Base-by-base conservation (phyloP, 2,888 invertebrate genomes). In the Ichneumoninae sp. region DNA sequence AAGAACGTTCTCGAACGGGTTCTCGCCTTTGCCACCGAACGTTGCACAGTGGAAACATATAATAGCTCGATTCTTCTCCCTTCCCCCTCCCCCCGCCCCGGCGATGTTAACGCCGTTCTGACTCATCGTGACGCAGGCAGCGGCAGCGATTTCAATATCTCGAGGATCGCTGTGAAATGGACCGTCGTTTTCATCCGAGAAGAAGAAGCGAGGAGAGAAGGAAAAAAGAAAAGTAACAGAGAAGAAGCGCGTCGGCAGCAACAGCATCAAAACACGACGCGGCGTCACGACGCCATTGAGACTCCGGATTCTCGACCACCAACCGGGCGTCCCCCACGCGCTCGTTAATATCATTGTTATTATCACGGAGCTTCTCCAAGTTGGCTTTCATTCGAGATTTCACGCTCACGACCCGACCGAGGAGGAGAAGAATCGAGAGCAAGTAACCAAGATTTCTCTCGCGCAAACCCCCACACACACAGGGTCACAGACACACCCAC, bases 81-180 rank as follows among this genome's bases (percentile, higher is more conserved):
- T 76, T 54, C 70, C 65, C 65, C 70, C 78, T 68, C 68, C 63
- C 71, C 54, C 54, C 71, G 44, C 63, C 33, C 33, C 36, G 66
- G 36, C 70, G 78, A 81, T 30, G 69, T 60, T 36, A 8, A 54
- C 63, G 60, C 52, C 57, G 79, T 68, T 69, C 36, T 66, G 75
- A 63, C 74, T 86, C 79, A 86, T 80, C 82, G 76, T 83, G 86
- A 83, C 68, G 54, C 50, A 71, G 69, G 68, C 76, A 68, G 68
- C 33, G 68, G 19, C 60, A 47, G 77, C 70, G 50, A 83, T 73
- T 57, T 50, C 47, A 68, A 74, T 74, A 71, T 66, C 69, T 81
- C 68, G 75, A 83, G 79, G 75, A 81, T 85, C 84, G 79, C 86
- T 84, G 83, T 47, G 68, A 36, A 36, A 66, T 8, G 13, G 66